Evolutionary conservation across 2,113 vertebrate genomes (phyloP).

Genomic region (Coreoperca whiteheadi): DNA sequence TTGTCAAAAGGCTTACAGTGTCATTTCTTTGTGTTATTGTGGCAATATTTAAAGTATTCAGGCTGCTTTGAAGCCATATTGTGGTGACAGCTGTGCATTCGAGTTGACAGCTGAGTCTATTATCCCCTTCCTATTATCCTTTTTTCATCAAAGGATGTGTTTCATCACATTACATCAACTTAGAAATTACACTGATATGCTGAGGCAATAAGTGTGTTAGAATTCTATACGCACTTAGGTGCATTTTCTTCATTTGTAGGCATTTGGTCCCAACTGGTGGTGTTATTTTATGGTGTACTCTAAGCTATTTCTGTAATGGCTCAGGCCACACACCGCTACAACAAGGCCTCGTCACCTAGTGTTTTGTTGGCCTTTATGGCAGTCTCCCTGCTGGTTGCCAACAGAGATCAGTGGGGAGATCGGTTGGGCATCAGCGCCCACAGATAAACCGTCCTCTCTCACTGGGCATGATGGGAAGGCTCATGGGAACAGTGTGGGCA

Average conservation of each 20-base stretch:
- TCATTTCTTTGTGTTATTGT: conserved; percentile 51
- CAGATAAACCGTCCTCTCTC: conserved; percentile 67
- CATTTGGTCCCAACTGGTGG: not conserved
- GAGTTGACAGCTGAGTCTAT: conserved; percentile 61
- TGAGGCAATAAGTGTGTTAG: conserved; percentile 20
- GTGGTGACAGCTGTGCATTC: conserved; percentile 61
- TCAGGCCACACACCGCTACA: conserved; percentile 38
- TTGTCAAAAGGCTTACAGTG: conserved; percentile 31
- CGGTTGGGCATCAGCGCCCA: conserved; percentile 66
- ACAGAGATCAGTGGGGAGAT: conserved; percentile 62
- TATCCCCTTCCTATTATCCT: conserved; percentile 44
- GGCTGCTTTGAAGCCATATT: conserved; percentile 61
- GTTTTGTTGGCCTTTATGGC: conserved; percentile 50
- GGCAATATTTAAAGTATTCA: conserved; percentile 44
- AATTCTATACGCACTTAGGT: conserved; percentile 10
- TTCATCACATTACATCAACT: conserved; percentile 66
- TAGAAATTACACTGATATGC: conserved; percentile 41
- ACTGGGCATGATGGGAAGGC: conserved; percentile 57
- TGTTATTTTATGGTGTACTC: conserved; percentile 11
- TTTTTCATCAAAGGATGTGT: conserved; percentile 57
- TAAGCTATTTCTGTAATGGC: conserved; percentile 34
- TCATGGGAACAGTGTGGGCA: conserved; percentile 66
- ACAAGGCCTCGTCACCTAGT: conserved; percentile 26
- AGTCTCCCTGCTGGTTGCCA: conserved; percentile 49
- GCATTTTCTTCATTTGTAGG: conserved; percentile 35